Evolutionary conservation across 2,888 invertebrate species (phyloP).

Genomic region (Hemistola chrysoprasaria): DNA sequence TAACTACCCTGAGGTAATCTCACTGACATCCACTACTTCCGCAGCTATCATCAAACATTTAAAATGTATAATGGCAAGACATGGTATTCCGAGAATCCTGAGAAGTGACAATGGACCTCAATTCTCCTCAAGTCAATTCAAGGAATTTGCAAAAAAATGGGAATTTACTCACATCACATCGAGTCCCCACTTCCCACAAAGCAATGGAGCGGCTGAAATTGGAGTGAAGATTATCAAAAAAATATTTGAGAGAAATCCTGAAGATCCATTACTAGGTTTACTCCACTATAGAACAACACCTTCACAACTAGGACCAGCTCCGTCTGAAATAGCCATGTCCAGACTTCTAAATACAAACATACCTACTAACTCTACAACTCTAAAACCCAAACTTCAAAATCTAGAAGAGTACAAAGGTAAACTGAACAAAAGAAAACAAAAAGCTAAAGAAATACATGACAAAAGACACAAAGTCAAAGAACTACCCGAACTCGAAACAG

Average conservation of each 20-base stretch:
- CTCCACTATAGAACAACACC: not conserved
- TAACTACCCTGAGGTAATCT: too few species aligned
- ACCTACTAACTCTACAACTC: not conserved
- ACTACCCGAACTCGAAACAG: too few species aligned
- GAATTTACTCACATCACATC: not conserved
- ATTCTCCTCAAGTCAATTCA: not conserved
- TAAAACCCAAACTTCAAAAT: too few species aligned
- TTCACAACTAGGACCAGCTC: too few species aligned
- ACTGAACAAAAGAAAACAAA: too few species aligned
- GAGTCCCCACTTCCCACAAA: conserved; percentile 9
- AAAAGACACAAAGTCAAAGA: not conserved
- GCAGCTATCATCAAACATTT: conserved; percentile 1
- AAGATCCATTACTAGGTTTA: conserved; percentile 1
- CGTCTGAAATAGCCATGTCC: conserved; percentile 2
- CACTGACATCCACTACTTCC: too few species aligned
- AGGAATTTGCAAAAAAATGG: too few species aligned
- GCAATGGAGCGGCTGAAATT: conserved; percentile 7
- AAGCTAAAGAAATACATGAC: too few species aligned
- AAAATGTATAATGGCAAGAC: conserved; percentile 9
- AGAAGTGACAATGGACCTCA: conserved; percentile 8
- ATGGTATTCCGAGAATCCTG: conserved; percentile 5
- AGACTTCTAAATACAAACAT: conserved; percentile 2
- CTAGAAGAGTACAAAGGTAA: too few species aligned
- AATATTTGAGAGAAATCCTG: conserved; percentile 6
- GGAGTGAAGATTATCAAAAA: conserved; percentile 8